These are phyloP conservation scores for Synergus umbraculus DNA, from an alignment of 2,888 invertebrate species.

Conservation along the genomic window DNA sequence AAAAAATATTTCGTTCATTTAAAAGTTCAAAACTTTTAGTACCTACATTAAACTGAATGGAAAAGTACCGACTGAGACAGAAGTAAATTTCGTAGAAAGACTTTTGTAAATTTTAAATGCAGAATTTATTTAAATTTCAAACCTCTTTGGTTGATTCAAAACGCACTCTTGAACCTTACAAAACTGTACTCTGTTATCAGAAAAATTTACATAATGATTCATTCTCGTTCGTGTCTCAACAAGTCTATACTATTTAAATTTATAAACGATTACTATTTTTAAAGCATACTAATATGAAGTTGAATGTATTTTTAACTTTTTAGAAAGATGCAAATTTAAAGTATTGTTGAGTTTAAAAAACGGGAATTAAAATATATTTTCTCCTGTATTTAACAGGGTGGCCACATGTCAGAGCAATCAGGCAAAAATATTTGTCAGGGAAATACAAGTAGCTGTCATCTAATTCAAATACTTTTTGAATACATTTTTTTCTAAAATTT, in stretches of 20 bases:
- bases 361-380: background rate
- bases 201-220: conserved; percentile 37
- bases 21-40: too few species aligned
- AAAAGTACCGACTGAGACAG: background rate
- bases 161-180: conserved; percentile 15
- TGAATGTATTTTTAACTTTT: background rate
- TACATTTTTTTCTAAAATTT: too few species aligned
- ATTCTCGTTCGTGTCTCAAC: conserved; percentile 23
- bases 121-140: background rate
- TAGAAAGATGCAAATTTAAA: too few species aligned
- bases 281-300: background rate
- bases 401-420: too few species aligned
- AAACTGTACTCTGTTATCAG: conserved; percentile 19
- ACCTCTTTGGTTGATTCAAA: background rate
- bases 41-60: background rate
- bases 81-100: background rate
- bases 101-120: background rate
- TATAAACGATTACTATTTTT: background rate
- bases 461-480: too few species aligned
- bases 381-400: too few species aligned
- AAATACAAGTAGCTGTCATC: too few species aligned
- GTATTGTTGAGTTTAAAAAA: too few species aligned
- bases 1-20: background rate
- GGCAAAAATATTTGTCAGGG: too few species aligned
- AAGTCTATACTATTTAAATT: background rate